Evolutionary conservation across 2,888 invertebrate species (phyloP), one percentile per base, ranked within the genome.

Genomic region (Zaprionus bogoriensis): DNA sequence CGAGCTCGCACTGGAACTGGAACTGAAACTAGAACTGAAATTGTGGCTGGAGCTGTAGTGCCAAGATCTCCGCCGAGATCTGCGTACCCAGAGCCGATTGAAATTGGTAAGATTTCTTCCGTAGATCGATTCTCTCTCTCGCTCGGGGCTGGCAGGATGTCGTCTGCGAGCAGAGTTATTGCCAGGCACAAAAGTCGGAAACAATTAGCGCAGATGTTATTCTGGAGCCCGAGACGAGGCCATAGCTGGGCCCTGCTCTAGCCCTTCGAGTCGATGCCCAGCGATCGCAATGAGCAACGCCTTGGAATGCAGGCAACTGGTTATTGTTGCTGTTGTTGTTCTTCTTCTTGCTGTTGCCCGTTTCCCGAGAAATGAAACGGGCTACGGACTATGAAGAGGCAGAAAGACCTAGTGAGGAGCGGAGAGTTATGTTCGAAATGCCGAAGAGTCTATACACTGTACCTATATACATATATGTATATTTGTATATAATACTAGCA

Each of bases 271-370:
- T 25, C 58, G 67, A 63, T 74, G 77, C 70, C 61, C 74, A 66
- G 66, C 77, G 76, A 78, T 78, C 66, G 73, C 69, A 58, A 63
- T 71, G 62, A 68, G 77, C 77, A 72, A 82, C 76, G 79, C 76
- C 50, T 78, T 73, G 83, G 80, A 80, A 80, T 85, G 79, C 83
- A 78, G 83, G 68, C 58, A 59, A 66, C 71, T 65, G 55, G 65
- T 69, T 67, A 44, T 28, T 36, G 38, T 53, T 46, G 42, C 17
- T 48, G 53, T 12, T 46, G 45, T 44, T 63, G n/a, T 36, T 59
- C 23, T 23, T 25, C 1, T 51, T 50, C 28, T 28, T 55, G 46
- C 23, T 67, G 45, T 61, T 65, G 47, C 50, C 14, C 62, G 62
- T 81, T 79, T 79, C 84, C 81, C 77, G 72, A 48, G 85, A 84